Conservation (phyloP, 2,888 invertebrate genomes). For the Periphyllus acericola region DNA sequence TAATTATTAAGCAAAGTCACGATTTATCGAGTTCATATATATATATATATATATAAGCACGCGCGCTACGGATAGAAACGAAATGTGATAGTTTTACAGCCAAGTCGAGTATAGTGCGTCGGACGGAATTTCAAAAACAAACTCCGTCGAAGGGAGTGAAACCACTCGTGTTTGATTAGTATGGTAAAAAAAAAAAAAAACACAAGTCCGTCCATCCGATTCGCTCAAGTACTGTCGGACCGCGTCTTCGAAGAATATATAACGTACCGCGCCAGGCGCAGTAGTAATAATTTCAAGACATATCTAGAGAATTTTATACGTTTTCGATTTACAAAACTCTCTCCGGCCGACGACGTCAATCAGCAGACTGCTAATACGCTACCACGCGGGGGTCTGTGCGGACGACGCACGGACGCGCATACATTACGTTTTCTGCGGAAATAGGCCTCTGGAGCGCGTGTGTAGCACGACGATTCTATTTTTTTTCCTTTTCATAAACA, state of each 20-base stretch:
- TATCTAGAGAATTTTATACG: constrained; percentile 31
- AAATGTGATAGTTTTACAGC: background rate
- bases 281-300: constrained; percentile 6
- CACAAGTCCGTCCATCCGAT: background rate
- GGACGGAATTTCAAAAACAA: background rate
- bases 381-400: constrained; percentile 24
- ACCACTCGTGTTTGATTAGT: background rate
- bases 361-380: background rate
- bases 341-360: constrained; percentile 35
- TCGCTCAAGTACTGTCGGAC: background rate
- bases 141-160: background rate
- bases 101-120: background rate
- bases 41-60: no score
- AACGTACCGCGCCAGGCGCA: background rate
- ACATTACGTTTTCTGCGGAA: constrained; percentile 31
- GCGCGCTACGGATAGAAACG: no score
- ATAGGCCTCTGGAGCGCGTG: constrained; percentile 26
- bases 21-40: no score
- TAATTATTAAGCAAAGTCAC: no score
- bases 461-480: background rate
- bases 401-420: background rate
- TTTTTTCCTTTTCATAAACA: no score
- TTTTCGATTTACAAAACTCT: constrained; percentile 9
- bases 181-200: background rate
- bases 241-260: background rate